Evolutionary conservation across 2,113 vertebrate species (phyloP).

Genomic region (Notechis scutatus): DNA sequence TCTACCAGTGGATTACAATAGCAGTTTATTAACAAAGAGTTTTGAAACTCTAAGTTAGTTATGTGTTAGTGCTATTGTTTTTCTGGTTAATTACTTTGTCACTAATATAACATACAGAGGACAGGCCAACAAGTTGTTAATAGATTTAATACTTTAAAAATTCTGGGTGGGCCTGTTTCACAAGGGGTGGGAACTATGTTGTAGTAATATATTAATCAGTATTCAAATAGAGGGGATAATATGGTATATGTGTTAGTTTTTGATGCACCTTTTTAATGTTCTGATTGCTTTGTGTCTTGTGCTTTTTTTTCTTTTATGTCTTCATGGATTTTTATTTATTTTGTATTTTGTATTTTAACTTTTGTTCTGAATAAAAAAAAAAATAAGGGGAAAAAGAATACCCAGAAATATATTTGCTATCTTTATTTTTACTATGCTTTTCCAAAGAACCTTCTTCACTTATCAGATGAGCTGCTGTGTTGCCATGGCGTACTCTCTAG

Average conservation of each 20-base stretch:
- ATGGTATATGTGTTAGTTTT: background rate
- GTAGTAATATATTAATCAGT: background rate
- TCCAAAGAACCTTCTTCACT: slow-evolving; percentile 19
- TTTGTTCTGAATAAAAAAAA: background rate
- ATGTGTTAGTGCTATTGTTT: background rate
- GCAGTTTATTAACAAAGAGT: background rate
- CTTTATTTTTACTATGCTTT: slow-evolving; percentile 17
- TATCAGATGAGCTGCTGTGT: slow-evolving; percentile 15
- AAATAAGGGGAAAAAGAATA: background rate
- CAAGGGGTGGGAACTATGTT: background rate
- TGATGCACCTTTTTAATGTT: background rate
- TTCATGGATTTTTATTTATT: background rate
- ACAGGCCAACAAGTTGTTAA: background rate
- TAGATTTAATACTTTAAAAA: background rate
- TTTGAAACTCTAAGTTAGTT: background rate
- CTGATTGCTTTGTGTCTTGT: background rate
- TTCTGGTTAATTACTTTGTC: background rate
- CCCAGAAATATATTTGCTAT: slow-evolving; percentile 22
- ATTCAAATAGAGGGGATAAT: background rate
- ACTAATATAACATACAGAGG: background rate
- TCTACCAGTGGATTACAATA: background rate
- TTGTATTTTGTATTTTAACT: background rate
- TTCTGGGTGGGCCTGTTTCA: background rate
- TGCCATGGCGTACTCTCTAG: background rate
- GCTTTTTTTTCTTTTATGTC: background rate